Evolutionary conservation across 2,797 vertebrate species (phyloP), one percentile per base, ranked within the genome.

Genomic region (Morelia viridis): DNA sequence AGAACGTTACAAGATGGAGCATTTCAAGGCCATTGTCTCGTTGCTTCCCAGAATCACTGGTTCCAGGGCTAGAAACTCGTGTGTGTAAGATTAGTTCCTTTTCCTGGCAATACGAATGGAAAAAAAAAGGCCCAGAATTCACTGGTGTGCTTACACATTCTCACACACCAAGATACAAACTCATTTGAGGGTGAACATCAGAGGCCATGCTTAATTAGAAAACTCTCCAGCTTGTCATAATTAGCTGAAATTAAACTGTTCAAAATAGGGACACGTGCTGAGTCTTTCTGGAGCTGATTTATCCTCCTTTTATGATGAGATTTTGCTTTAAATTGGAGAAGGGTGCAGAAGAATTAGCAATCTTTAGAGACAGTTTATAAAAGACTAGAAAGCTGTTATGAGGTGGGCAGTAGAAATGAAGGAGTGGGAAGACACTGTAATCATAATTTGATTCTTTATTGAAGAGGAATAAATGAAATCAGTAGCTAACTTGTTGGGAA

Each of bases 1-100:
- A 7, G 50, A 53, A 53, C 94, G 94, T 94, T 92, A 90, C 87
- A 87, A 95, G 93, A 85, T 64, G 84, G 91, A 94, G 61, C 0
- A 0, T 91, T 94, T 84, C 92, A 92, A 95, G 92, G 94, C 93
- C 92, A 93, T 61, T 0, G 0, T 86, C 60, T 83, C 93, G 94
- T 93, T 94, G 92, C 88, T 94, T 91, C 94, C 92, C 56, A 87
- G 94, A 35, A 88, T 0, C 0, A 89, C 26, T 24, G 86, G 91
- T 57, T 1, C 85, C 91, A 53, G 50, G 50, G 50, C 91, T 31
- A 92, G 85, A 15, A 24, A 8, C 28, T 50, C 91, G 41, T 6
- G 0, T 0, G 58, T 5, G 35, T 61, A 57, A 80, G 58, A 88
- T 85, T 92, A 91, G 87, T 68, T 53, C 6, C 57, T 87, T 68